Evolutionary conservation across 2,888 invertebrate genomes (phyloP), one percentile per base, ranked within the genome.

Genomic region (Ectropis crepuscularia): DNA sequence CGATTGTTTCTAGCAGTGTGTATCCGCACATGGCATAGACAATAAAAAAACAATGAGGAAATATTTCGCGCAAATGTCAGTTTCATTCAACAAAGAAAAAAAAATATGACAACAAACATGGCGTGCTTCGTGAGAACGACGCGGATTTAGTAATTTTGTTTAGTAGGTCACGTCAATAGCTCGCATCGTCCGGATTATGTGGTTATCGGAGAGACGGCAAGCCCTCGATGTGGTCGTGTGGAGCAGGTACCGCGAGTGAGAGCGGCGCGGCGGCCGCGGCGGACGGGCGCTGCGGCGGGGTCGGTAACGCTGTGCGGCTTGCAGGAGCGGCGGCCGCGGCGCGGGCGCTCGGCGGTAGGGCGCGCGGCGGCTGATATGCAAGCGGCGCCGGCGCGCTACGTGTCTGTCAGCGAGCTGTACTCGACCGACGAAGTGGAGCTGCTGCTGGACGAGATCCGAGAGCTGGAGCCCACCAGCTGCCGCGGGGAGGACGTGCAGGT

Each of bases 351-450:
- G 82, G 84, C 84, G 85, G 82, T 81, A 83, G 83, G 80, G 78
- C 77, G 76, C 77, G 80, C 79, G 82, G 84, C 80, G 85, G 82
- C 83, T 88, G 91, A 86, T 86, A 90, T 90, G 91, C 90, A 87
- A 84, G 90, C 90, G 87, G 91, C 87, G 85, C 90, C 90, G 88
- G 84, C 91, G 87, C 90, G 92, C 89, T 89, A 90, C 90, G 90
- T 89, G 86, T 93, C 93, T 74, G 92, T 93, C 85, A 91, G 92
- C 86, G 92, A 93, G 87, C 86, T 93, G 83, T 93, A 93, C 80
- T 88, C 91, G 75, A 88, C 92, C 65, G 93, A 93, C 93, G 93
- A 93, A 80, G 93, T 93, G 91, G 93, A 92, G 89, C 90, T 93
- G 85, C 79, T 93, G 80, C 81, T 93, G 81, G 93, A 93, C 83